Percentiles rank a stretch among this genome's conserved stretches.
These are phyloP conservation scores for Euglossa dilemma DNA, from an alignment of 1,140 invertebrate genomes.

Conservation along the genomic window DNA sequence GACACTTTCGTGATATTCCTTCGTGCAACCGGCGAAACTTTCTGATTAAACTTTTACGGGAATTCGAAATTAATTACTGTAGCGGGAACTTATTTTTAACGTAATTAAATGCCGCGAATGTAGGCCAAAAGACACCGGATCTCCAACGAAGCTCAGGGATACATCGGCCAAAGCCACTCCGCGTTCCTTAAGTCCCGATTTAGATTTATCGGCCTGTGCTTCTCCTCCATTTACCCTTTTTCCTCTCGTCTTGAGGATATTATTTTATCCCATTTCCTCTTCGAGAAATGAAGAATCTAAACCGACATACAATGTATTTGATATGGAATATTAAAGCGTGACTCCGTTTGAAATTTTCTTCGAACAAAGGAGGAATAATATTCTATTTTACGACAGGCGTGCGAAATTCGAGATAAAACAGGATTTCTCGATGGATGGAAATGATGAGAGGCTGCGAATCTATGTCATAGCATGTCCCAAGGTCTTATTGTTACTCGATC, in stretches of 20 bases:
- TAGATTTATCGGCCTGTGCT: neutral
- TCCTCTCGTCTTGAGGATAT: too few relatives aligned
- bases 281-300: too few relatives aligned
- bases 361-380: too few relatives aligned
- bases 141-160: too few relatives aligned
- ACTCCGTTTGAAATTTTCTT: too few relatives aligned
- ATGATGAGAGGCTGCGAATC: neutral
- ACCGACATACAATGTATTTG: too few relatives aligned
- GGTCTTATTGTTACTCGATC: neutral
- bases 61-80: constrained; percentile 67
- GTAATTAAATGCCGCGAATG: constrained; percentile 53
- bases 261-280: too few relatives aligned
- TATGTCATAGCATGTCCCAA: too few relatives aligned
- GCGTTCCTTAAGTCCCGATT: neutral
- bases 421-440: neutral
- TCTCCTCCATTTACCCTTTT: too few relatives aligned
- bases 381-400: too few relatives aligned
- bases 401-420: neutral
- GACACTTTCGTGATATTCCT: constrained; percentile 56
- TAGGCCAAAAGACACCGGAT: neutral
- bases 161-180: neutral
- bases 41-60: constrained; percentile 65
- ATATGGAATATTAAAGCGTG: too few relatives aligned
- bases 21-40: constrained; percentile 48
- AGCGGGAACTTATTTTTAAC: constrained; percentile 54